phyloP scores from a whole-genome alignment of 2,888 invertebrate species.

The Agrochola circellaris region DNA sequence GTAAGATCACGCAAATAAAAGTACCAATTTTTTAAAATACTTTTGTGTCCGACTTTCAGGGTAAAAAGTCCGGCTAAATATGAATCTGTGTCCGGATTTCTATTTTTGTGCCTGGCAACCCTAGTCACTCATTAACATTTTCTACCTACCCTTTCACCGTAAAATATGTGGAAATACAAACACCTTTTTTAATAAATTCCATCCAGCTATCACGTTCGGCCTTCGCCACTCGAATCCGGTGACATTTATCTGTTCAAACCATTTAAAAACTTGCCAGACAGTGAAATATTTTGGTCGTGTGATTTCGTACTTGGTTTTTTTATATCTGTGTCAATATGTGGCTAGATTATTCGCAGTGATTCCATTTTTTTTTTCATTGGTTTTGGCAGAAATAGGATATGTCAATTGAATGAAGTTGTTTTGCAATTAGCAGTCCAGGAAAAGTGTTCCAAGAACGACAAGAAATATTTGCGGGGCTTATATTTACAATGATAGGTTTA shows the following conservation, averaged over 20 bases:
- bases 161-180: constrained; percentile 24
- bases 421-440: neutral
- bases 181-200: constrained; percentile 33
- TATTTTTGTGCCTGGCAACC: no score
- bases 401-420: neutral
- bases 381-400: neutral
- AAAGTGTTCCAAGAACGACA: neutral
- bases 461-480: neutral
- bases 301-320: neutral
- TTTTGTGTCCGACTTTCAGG: no score
- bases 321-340: neutral
- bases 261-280: constrained; percentile 34
- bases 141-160: constrained; percentile 9
- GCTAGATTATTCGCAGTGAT: neutral
- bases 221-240: constrained; percentile 51
- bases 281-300: constrained; percentile 32
- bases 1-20: no score
- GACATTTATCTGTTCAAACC: constrained; percentile 46
- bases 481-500: neutral
- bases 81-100: no score
- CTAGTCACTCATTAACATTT: neutral
- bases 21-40: no score
- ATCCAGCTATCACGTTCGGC: constrained; percentile 33
- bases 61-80: no score
- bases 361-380: neutral